phyloP scores from a whole-genome alignment of 2,888 invertebrate species.

The Furcula furcula region DNA sequence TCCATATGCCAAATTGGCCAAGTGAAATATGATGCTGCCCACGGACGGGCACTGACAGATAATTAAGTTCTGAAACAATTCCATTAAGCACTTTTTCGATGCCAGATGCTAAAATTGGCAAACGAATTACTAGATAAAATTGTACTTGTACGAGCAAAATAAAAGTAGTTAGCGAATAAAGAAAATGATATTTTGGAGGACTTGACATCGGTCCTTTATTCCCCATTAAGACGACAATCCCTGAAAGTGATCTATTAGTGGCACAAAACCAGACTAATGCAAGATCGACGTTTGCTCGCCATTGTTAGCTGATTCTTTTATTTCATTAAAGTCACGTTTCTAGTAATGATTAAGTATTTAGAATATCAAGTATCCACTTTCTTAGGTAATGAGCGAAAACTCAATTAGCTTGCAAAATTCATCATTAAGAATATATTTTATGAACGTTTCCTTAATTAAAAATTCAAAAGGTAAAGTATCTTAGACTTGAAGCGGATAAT shows the following conservation, averaged over 20 bases:
- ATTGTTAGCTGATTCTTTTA: too few relatives aligned
- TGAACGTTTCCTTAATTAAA: too few relatives aligned
- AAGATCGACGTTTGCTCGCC: too few relatives aligned
- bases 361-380: too few relatives aligned
- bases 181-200: slow-evolving; percentile 21
- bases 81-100: slow-evolving; percentile 1
- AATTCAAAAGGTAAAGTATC: too few relatives aligned
- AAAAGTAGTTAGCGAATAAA: slow-evolving; percentile 21
- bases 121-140: slow-evolving; percentile 9
- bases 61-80: background rate
- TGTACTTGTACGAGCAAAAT: slow-evolving; percentile 1
- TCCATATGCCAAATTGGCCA: background rate
- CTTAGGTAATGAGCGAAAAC: too few relatives aligned
- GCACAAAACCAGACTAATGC: background rate
- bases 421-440: too few relatives aligned
- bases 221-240: slow-evolving; percentile 21
- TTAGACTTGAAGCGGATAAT: too few relatives aligned
- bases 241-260: slow-evolving; percentile 2
- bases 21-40: background rate
- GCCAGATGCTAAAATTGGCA: slow-evolving; percentile 10
- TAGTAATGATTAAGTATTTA: too few relatives aligned
- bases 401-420: too few relatives aligned
- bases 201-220: slow-evolving; percentile 18
- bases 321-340: too few relatives aligned
- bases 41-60: background rate